Evolutionary conservation across 2,797 vertebrate genomes (phyloP), one percentile per base, ranked within the genome.

Genomic region (Eulemur coronatus): DNA sequence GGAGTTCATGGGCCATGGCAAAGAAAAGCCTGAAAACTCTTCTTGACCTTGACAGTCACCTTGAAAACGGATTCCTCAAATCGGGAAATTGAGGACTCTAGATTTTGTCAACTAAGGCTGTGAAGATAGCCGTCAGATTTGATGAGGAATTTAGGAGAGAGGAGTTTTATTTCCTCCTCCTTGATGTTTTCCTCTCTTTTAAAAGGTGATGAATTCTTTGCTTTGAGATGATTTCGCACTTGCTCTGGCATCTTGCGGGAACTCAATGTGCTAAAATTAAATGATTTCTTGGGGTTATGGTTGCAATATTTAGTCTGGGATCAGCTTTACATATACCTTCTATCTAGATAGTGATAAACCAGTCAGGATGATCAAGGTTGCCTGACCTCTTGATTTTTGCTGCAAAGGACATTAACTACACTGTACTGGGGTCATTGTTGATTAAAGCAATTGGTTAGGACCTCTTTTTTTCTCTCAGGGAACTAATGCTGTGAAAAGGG

Each of bases 1-100:
- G 98, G 99, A 99, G 70, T 99, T 99, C 98, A 99, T 99, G 99
- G 99, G 99, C 8, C 99, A 99, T 7, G 99, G 98, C 98, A 99
- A 99, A 98, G 99, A 99, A 57, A 99, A 99, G 91, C 98, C 99
- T 1, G 99, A 99, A 78, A 98, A 98, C 97, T 99, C 99, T 98
- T 98, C 98, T 30, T 99, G 98, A 99, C 96, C 87, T 85, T 73
- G 35, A 12, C 84, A 70, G 81, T 79, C 96, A 75, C 59, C 96
- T 59, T 79, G 48, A 35, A 75, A 3, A n/a, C 0, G 28, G 89
- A 82, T 84, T 97, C 65, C 48, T 82, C 70, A 73, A 78, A 89
- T 97, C 7, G 76, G 80, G 50, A 87, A 63, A 75, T 22, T 70
- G 70, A 48, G 2, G 17, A 76, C 81, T 33, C 12, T 93, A 95